These are phyloP conservation scores for Eupithecia exiguata DNA, from an alignment of 2,888 invertebrate genomes.

Conservation along the genomic window DNA sequence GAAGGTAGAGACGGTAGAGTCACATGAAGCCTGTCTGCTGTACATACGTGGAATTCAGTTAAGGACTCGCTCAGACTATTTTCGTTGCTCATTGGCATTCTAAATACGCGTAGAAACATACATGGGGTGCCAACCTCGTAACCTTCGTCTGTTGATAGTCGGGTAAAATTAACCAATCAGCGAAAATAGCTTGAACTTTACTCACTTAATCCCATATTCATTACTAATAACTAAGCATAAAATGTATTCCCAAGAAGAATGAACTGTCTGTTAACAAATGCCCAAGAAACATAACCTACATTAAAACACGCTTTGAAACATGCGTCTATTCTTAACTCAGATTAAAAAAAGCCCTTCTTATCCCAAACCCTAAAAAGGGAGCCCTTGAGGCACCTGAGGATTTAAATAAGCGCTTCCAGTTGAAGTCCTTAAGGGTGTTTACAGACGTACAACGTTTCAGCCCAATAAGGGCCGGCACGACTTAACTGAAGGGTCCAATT, in stretches of 20 bases:
- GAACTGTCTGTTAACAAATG: not conserved
- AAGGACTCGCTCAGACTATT: not conserved
- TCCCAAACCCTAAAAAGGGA: constrained; percentile 13
- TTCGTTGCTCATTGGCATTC: not conserved
- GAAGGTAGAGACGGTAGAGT: not conserved
- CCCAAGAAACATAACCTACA: not conserved
- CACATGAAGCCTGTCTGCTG: not conserved
- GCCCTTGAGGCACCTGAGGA: constrained; percentile 16
- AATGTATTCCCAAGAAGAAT: not conserved
- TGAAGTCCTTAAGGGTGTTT: constrained; percentile 30
- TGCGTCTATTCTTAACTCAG: not conserved
- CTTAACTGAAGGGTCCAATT: constrained; percentile 36
- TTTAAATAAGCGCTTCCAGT: constrained; percentile 33
- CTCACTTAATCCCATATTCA: not conserved
- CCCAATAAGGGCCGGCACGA: constrained; percentile 28
- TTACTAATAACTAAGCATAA: not conserved
- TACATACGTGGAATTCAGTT: not conserved
- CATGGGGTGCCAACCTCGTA: too few species aligned
- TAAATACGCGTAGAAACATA: not conserved
- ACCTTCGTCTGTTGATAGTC: too few species aligned
- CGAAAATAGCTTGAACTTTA: not conserved
- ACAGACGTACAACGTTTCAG: constrained; percentile 22
- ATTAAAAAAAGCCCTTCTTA: constrained; percentile 6
- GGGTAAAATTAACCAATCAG: not conserved
- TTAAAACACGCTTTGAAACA: not conserved